Evolutionary conservation across 2,888 invertebrate genomes (phyloP).

Genomic region (Tuberolachnus salignus): DNA sequence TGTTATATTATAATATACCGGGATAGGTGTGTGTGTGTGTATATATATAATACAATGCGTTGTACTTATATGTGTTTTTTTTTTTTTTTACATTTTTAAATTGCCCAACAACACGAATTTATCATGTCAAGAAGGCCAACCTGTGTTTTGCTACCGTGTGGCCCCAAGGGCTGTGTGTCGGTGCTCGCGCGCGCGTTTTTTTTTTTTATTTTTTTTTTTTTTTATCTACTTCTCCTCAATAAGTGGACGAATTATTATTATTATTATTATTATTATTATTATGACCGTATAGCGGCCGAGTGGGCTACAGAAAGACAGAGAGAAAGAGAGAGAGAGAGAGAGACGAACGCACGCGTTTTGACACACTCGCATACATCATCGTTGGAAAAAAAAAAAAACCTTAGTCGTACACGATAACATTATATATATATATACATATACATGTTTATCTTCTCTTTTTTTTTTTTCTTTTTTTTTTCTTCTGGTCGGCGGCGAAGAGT

Average conservation of each 20-base stretch:
- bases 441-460: conserved; percentile 8
- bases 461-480: no score
- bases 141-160: conserved; percentile 50
- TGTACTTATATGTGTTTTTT: no score
- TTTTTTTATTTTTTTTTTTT: no score
- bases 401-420: neutral
- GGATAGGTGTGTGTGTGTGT: neutral
- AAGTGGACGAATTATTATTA: conserved; percentile 43
- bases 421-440: neutral
- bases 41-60: no score
- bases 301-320: neutral
- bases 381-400: conserved; percentile 17
- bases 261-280: conserved; percentile 36
- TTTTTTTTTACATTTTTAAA: conserved; percentile 33
- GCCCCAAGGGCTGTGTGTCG: conserved; percentile 45
- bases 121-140: conserved; percentile 48
- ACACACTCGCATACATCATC: conserved; percentile 34
- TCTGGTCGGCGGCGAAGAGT: no score
- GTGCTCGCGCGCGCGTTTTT: conserved; percentile 24
- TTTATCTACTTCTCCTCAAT: no score
- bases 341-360: conserved; percentile 15
- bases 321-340: neutral
- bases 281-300: neutral
- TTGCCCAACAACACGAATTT: conserved; percentile 48
- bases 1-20: neutral